Base-by-base conservation (phyloP, 2,888 invertebrate genomes). In the Harpalus rubripes region DNA sequence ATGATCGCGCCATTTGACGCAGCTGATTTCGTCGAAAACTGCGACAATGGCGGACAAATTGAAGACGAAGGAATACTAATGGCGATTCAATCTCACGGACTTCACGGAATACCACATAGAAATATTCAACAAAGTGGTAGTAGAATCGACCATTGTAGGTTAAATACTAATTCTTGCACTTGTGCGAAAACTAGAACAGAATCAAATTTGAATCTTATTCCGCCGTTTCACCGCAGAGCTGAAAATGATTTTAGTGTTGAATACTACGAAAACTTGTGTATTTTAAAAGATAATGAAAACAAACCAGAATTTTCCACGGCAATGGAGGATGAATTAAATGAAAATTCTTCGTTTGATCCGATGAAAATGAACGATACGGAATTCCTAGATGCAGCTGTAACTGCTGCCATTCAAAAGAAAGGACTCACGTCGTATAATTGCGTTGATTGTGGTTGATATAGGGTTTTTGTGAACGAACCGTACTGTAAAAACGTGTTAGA, bases 31-130 rank as follows among this genome's bases (percentile, higher is more conserved):
- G 91, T 93, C 15, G 93, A 94, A 87, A 92, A 93, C 87, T 89
- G 92, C 56, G 92, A 93, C 7, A 92, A 92, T 63, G 93, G 93
- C 86, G 93, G 93, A 44, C 92, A 93, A 85, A 92, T 95, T 88
- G 95, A 95, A 90, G 94, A 95, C 88, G 94, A 94, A 89, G 95
- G 95, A 0, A 95, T 95, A 83, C 91, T 94, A 41, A 95, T 95
- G 95, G 95, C 95, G 3, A 95, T 95, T 88, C 94, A 94, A 82
- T 94, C 94, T 80, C 95, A 95, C 88, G 95, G 95, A 0, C 90
- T 95, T 85, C 94, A 94, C 88, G 88, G 87, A 87, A 87, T 85
- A 86, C 68, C 72, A 18, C 83, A 72, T 72, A 74, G 83, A 63
- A 63, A 52, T 72, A 86, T 58, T 7, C 63, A 68, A 59, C 85